phyloP scores from a whole-genome alignment of 2,113 vertebrate species.

The Zapornia atra region DNA sequence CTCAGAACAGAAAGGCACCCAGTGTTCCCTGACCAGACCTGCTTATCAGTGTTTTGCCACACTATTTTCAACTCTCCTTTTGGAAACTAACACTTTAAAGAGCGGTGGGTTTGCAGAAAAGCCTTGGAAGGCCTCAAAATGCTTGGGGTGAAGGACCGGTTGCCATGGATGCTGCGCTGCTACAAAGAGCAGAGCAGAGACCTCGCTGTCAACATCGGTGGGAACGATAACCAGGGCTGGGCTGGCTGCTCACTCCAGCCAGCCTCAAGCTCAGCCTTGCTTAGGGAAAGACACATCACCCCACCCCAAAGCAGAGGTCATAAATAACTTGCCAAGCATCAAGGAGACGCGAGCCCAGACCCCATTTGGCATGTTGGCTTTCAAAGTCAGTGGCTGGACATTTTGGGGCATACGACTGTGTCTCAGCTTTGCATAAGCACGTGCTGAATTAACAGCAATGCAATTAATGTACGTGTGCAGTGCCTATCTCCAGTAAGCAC shows the following conservation, averaged over 20 bases:
- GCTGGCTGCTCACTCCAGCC: not conserved
- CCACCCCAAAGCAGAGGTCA: not conserved
- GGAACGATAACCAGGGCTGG: not conserved
- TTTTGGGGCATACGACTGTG: not conserved
- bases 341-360: constrained; percentile 1
- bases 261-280: not conserved
- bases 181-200: constrained; percentile 5
- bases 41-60: not conserved
- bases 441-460: not conserved
- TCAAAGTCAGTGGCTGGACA: not conserved
- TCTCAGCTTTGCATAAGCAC: not conserved
- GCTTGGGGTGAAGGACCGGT: not conserved
- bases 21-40: not conserved
- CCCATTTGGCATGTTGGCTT: not conserved
- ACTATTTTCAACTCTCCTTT: not conserved
- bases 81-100: not conserved
- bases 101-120: not conserved
- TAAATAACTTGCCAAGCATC: constrained; percentile 1
- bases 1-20: not conserved
- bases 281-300: not conserved
- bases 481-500: not conserved
- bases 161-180: not conserved
- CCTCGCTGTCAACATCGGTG: not conserved
- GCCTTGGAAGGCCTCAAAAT: not conserved
- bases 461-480: not conserved